Percentiles rank a stretch among this genome's conserved stretches.
phyloP scores from a whole-genome alignment of 2,113 vertebrate genomes.

The Seriola dumerili region DNA sequence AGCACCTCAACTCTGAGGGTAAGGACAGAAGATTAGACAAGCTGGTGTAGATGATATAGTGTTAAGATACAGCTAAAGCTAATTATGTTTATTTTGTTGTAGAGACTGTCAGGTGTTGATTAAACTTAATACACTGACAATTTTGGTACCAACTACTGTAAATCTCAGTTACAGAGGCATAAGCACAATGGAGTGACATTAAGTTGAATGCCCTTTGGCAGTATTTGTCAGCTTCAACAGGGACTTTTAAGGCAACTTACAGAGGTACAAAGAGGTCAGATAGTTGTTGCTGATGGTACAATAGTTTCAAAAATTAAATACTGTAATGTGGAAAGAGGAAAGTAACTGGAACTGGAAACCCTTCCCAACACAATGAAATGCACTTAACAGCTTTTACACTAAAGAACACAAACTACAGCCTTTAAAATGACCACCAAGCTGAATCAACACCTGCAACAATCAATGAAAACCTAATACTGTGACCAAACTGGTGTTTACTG shows the following conservation, averaged over 20 bases:
- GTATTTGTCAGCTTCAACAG: background rate
- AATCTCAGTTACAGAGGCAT: background rate
- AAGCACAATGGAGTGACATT: background rate
- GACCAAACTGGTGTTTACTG: background rate
- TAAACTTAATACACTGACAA: background rate
- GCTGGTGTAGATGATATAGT: background rate
- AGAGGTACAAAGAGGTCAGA: background rate
- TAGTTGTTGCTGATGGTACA: background rate
- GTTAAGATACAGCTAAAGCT: background rate
- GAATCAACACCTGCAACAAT: slow-evolving; percentile 17
- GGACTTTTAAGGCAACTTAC: background rate
- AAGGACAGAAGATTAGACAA: background rate
- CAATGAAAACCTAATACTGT: background rate
- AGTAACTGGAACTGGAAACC: background rate
- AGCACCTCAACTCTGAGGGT: background rate
- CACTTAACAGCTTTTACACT: background rate
- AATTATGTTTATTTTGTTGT: background rate
- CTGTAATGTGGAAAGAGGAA: background rate
- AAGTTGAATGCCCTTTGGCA: background rate
- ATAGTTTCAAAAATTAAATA: background rate
- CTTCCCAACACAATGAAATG: slow-evolving; percentile 4
- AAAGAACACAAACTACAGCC: background rate
- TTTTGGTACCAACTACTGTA: background rate
- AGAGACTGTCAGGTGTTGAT: slow-evolving; percentile 6
- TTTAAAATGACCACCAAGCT: background rate